A percentile compares a stretch with the other conserved stretches of the same genome.
Evolutionary conservation across 2,797 vertebrate species (phyloP).

Genomic region (Gastrophryne carolinensis): DNA sequence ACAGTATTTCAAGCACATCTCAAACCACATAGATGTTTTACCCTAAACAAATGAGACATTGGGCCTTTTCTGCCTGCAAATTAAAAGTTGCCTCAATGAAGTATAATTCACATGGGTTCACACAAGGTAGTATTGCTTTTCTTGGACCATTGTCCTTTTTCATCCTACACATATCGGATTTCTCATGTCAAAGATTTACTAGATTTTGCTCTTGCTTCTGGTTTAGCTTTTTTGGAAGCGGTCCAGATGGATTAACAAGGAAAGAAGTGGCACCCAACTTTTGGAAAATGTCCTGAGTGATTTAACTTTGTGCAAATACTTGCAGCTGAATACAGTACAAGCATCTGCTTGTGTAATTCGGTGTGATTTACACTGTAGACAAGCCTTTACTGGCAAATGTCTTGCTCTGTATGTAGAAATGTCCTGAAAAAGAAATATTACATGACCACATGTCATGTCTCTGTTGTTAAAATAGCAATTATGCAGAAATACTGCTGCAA

Average conservation of each 20-base stretch:
- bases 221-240: background rate
- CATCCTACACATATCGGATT: background rate
- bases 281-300: background rate
- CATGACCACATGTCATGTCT: no score
- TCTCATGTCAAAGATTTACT: background rate
- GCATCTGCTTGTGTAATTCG: background rate
- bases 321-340: background rate
- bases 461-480: no score
- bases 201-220: background rate
- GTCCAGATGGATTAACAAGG: conserved; percentile 4
- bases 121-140: background rate
- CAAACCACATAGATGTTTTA: no score
- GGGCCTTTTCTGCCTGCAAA: no score
- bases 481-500: no score
- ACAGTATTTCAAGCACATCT: no score
- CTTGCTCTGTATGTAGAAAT: background rate
- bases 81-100: background rate
- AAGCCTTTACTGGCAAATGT: background rate
- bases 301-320: background rate
- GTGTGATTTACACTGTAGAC: conserved; percentile 22
- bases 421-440: no score
- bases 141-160: conserved; percentile 16
- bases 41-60: no score
- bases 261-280: background rate
- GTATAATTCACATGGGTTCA: background rate